Conservation (phyloP, 2,113 vertebrate species). For the Bos taurus region DNA sequence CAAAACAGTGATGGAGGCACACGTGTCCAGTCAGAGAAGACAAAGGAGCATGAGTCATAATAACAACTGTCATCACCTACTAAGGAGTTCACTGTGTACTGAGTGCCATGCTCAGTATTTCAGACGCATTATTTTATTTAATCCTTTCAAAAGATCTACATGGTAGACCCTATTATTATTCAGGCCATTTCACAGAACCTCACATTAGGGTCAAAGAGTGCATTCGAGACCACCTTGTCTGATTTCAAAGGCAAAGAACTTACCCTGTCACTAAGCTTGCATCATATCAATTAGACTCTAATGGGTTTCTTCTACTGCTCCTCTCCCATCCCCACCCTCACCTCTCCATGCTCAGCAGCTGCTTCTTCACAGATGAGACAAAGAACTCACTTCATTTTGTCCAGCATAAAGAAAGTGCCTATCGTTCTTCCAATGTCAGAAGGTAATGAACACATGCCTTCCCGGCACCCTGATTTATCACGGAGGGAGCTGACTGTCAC, state of each 20-base stretch:
- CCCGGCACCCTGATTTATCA: background rate
- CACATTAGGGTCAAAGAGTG: background rate
- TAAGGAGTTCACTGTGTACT: too few species aligned
- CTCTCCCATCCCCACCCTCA: fast-evolving
- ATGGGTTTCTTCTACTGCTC: background rate
- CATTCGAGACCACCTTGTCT: background rate
- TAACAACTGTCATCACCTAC: fast-evolving
- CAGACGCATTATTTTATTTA: background rate
- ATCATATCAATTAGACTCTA: background rate
- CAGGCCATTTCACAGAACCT: background rate
- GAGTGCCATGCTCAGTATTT: background rate
- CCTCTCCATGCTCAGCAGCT: background rate
- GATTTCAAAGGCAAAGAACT: background rate
- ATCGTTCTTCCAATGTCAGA: background rate
- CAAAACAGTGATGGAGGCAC: background rate
- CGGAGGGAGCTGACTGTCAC: fast-evolving
- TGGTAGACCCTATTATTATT: background rate
- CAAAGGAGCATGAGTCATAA: background rate
- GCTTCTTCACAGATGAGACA: background rate
- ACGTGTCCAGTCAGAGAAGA: background rate
- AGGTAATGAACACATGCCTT: background rate
- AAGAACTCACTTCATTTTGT: background rate
- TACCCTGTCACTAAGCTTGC: background rate
- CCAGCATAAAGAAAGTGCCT: background rate
- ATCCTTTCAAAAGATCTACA: background rate